Percentiles rank a stretch among this genome's conserved stretches.
Conservation (phyloP, 2,113 vertebrate species). For the Hippolais icterina region DNA sequence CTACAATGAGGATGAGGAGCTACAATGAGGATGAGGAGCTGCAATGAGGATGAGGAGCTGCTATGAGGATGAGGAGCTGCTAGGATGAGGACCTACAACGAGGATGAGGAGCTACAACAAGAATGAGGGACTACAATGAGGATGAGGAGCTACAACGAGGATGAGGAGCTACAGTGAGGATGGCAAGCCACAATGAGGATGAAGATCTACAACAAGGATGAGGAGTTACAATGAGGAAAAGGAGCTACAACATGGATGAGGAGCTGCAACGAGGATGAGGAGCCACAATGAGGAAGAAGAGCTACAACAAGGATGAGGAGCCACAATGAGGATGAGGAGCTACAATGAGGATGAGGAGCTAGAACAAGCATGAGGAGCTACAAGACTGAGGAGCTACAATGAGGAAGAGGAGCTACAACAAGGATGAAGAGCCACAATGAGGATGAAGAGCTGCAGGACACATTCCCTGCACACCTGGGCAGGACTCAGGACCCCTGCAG, state of each 20-base stretch:
- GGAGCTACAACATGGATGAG: rapidly evolving
- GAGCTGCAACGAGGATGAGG: background rate
- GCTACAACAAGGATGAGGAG: background rate
- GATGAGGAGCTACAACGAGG: background rate
- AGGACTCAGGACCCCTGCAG: background rate
- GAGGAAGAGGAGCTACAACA: background rate
- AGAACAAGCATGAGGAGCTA: rapidly evolving
- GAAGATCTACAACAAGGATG: background rate
- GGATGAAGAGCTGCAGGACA: background rate
- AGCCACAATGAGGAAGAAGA: background rate
- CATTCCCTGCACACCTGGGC: background rate
- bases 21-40: rapidly evolving
- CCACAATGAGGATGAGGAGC: background rate
- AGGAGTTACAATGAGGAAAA: background rate
- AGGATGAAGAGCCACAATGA: background rate
- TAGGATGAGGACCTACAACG: background rate
- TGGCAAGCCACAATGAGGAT: rapidly evolving
- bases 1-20: rapidly evolving
- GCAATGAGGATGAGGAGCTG: background rate
- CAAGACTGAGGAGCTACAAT: rapidly evolving
- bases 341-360: background rate
- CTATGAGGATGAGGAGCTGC: background rate
- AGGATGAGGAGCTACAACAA: background rate
- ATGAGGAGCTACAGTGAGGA: rapidly evolving
- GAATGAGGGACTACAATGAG: background rate